A percentile compares a stretch with the other conserved stretches of the same genome.
Evolutionary conservation across 2,113 vertebrate genomes (phyloP).

Genomic region (Apaloderma vittatum): DNA sequence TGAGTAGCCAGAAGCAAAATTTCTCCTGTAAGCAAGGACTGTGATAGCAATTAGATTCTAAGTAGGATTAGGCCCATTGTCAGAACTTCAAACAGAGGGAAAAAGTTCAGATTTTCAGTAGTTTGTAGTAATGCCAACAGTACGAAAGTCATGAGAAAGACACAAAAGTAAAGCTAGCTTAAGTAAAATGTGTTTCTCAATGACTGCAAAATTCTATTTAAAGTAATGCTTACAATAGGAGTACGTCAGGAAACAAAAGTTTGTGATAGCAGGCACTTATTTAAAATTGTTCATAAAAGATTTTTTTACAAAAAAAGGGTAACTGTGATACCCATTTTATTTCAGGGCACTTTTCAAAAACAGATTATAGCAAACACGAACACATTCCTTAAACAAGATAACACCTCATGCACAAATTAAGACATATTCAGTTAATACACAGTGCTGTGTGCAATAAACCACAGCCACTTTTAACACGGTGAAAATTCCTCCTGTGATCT

Average conservation of each 20-base stretch:
- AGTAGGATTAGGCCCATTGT: conserved; percentile 8
- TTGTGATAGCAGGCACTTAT: background rate
- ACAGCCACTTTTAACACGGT: rapidly evolving
- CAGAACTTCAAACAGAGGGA: background rate
- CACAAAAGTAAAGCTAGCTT: background rate
- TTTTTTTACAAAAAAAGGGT: background rate
- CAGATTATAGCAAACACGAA: background rate
- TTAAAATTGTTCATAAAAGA: background rate
- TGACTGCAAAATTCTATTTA: background rate
- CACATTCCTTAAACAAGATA: background rate
- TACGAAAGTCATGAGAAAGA: background rate
- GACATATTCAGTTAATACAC: background rate
- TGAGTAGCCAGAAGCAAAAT: conserved; percentile 25
- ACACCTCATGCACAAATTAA: background rate
- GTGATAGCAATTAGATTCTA: background rate
- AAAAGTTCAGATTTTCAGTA: background rate
- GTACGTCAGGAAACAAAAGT: background rate
- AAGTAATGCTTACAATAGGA: background rate
- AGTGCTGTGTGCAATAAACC: background rate
- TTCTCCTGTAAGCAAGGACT: background rate
- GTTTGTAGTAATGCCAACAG: background rate
- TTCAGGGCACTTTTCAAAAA: background rate
- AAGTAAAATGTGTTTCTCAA: background rate
- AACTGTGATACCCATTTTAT: background rate
- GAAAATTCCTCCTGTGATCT: background rate